Conservation (phyloP, 2,113 vertebrate species). For the Pollimyrus isidori region DNA sequence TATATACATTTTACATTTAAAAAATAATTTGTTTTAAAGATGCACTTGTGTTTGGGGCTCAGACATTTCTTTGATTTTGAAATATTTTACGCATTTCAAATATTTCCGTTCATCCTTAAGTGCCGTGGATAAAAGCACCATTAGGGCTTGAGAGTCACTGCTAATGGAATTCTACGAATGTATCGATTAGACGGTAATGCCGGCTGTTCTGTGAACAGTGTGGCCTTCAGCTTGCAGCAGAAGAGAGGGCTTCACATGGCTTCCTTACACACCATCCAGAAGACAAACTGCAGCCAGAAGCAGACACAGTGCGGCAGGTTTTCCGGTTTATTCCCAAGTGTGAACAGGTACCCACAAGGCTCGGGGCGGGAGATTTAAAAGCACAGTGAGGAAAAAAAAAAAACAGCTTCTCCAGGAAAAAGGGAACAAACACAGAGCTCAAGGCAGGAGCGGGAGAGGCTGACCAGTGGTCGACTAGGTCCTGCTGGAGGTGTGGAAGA, state of each 20-base stretch:
- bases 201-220: background rate
- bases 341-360: background rate
- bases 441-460: background rate
- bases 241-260: background rate
- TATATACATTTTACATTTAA: no score
- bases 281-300: background rate
- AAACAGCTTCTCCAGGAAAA: background rate
- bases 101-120: background rate
- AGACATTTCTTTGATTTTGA: background rate
- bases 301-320: background rate
- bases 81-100: background rate
- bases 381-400: background rate
- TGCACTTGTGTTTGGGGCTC: background rate
- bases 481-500: conserved; percentile 48
- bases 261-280: background rate
- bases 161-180: background rate
- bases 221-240: background rate
- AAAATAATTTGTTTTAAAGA: background rate
- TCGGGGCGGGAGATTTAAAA: background rate
- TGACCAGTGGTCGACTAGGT: conserved; percentile 25
- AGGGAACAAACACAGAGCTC: background rate
- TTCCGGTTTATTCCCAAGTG: background rate
- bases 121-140: background rate
- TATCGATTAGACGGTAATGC: background rate
- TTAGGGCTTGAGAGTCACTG: background rate